Conservation (phyloP, 2,113 vertebrate species). For the Alectura lathami region DNA sequence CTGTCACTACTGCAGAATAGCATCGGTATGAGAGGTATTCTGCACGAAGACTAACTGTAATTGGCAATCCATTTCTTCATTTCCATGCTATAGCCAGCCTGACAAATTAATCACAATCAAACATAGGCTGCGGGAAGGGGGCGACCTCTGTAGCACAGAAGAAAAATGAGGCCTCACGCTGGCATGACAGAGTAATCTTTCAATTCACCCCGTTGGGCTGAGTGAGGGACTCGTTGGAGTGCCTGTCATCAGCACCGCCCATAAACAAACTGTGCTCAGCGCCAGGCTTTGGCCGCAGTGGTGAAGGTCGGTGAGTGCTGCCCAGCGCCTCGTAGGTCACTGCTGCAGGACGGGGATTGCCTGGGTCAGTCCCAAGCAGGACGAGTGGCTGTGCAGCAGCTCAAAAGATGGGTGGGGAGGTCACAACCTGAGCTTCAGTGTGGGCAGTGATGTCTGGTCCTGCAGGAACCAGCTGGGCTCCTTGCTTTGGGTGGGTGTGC, state of each 20-base stretch:
- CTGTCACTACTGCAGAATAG: slow-evolving; percentile 59
- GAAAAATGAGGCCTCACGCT: slow-evolving; percentile 92
- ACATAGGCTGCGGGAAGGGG: slow-evolving; percentile 62
- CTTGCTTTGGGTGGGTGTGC: background rate
- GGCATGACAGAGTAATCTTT: slow-evolving; percentile 91
- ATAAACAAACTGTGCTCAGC: slow-evolving; percentile 83
- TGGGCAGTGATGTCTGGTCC: slow-evolving; percentile 14
- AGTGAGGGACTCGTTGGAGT: slow-evolving; percentile 78
- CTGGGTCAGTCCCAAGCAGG: slow-evolving; percentile 71
- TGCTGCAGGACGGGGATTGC: slow-evolving; percentile 57
- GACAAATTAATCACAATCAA: slow-evolving; percentile 91
- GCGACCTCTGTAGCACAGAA: slow-evolving; percentile 77
- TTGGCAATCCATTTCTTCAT: slow-evolving; percentile 89
- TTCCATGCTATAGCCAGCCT: slow-evolving; percentile 84
- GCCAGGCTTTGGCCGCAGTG: slow-evolving; percentile 62
- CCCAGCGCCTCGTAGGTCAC: slow-evolving; percentile 75
- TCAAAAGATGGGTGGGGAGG: slow-evolving; percentile 72
- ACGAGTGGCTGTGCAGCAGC: slow-evolving; percentile 63
- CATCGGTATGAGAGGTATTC: slow-evolving; percentile 66
- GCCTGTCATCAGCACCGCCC: slow-evolving; percentile 81
- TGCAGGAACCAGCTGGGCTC: background rate
- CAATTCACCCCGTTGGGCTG: slow-evolving; percentile 83
- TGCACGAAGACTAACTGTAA: slow-evolving; percentile 83
- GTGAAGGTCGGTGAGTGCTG: slow-evolving; percentile 80
- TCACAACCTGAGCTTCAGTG: background rate